Percentiles rank a stretch among this genome's conserved stretches.
Conservation (phyloP, 2,888 invertebrate species). For the Eristalinus aeneus region DNA sequence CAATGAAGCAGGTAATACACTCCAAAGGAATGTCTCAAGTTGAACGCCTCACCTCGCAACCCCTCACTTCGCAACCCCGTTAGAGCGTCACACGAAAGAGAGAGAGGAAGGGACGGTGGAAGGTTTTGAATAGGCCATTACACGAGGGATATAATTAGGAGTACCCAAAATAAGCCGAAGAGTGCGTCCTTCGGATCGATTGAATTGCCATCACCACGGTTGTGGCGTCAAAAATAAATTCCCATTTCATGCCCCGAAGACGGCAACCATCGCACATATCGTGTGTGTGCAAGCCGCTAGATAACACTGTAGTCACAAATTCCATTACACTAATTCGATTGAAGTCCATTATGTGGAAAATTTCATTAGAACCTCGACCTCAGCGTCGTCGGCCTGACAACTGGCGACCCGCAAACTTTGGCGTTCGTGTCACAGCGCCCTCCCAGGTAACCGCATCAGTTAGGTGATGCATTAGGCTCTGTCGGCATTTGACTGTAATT, state of each 20-base stretch:
- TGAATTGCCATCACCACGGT: not conserved
- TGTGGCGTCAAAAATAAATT: not conserved
- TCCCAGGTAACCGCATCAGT: slow-evolving; percentile 18
- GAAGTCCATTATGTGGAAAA: slow-evolving; percentile 26
- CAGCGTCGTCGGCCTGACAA: not conserved
- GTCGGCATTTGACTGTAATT: slow-evolving; percentile 13
- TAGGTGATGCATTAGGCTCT: slow-evolving; percentile 24
- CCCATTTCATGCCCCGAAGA: not conserved
- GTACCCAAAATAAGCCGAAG: not conserved
- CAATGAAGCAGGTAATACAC: not conserved
- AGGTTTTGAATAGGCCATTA: not conserved
- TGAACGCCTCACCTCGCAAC: not conserved
- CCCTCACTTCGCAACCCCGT: not conserved
- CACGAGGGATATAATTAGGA: not conserved
- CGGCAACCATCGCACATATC: not conserved
- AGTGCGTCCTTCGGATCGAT: not conserved
- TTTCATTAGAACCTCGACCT: not conserved
- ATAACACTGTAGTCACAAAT: slow-evolving; percentile 25
- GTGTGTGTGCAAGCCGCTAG: not conserved
- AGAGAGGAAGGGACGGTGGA: not conserved
- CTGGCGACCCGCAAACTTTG: slow-evolving; percentile 40
- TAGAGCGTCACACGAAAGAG: not conserved
- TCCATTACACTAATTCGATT: slow-evolving; percentile 40
- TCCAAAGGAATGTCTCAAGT: not conserved
- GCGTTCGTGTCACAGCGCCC: slow-evolving; percentile 13